These are phyloP conservation scores for Clarias macrocephalus DNA, from an alignment of 2,113 vertebrate species.

Conservation along the genomic window DNA sequence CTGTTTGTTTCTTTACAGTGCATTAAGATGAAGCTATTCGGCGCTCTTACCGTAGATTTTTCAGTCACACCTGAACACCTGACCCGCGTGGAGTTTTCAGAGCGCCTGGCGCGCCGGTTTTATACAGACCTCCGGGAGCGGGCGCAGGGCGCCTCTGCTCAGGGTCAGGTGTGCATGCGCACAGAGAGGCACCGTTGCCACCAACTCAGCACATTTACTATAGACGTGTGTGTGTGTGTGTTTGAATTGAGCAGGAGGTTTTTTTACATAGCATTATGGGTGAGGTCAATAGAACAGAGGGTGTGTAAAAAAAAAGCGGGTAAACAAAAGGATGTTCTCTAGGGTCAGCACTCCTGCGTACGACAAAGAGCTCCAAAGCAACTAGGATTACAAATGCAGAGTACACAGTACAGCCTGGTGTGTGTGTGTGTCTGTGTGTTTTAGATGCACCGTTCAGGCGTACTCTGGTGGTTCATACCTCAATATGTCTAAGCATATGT, in stretches of 20 bases:
- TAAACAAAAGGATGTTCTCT: conserved; percentile 63
- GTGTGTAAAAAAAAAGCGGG: conserved; percentile 45
- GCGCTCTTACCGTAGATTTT: conserved; percentile 68
- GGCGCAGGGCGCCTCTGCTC: conserved; percentile 37
- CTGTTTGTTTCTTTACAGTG: not conserved
- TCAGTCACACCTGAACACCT: conserved; percentile 64
- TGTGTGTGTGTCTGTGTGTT: not conserved
- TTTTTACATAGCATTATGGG: conserved; percentile 24
- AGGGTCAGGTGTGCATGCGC: conserved; percentile 28
- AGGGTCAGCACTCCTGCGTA: conserved; percentile 71
- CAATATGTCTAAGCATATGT: not conserved
- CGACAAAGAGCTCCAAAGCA: conserved; percentile 31
- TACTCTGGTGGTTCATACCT: not conserved
- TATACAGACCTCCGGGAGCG: conserved; percentile 63
- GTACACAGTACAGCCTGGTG: conserved; percentile 1
- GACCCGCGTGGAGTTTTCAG: conserved; percentile 70
- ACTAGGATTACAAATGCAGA: conserved; percentile 38
- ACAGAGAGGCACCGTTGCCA: not conserved
- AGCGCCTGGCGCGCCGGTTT: conserved; percentile 77
- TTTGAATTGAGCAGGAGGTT: not conserved
- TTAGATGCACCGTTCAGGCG: not conserved
- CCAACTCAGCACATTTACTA: conserved; percentile 74
- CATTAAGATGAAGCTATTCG: not conserved
- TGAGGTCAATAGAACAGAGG: conserved; percentile 40
- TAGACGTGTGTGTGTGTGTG: conserved; percentile 35